Conservation (phyloP, 2,797 vertebrate species). For the Acanthis flammea region DNA sequence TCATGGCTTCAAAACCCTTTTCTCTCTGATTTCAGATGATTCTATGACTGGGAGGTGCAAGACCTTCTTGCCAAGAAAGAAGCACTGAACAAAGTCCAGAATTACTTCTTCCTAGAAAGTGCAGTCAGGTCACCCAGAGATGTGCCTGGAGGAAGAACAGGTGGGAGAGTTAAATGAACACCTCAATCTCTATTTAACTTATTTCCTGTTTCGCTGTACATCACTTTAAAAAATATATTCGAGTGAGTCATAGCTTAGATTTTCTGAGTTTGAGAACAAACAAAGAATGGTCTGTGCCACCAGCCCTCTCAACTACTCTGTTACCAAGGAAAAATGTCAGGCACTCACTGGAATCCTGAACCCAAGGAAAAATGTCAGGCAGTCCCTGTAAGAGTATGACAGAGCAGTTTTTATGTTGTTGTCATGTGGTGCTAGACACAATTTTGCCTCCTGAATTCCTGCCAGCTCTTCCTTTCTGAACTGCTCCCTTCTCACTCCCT, state of each 20-base stretch:
- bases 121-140: neutral
- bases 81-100: neutral
- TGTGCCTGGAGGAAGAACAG: neutral
- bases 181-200: neutral
- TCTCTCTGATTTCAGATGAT: neutral
- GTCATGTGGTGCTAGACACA: neutral
- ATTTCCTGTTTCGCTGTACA: neutral
- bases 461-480: neutral
- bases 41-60: constrained; percentile 43
- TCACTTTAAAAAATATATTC: neutral
- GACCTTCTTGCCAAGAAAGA: constrained; percentile 34
- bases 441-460: neutral
- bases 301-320: neutral
- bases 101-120: neutral
- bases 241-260: neutral
- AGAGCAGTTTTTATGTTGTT: neutral
- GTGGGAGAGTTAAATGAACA: constrained; percentile 1
- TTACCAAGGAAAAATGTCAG: neutral
- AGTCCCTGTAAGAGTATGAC: neutral
- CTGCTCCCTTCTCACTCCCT: neutral
- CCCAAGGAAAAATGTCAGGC: neutral
- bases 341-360: neutral
- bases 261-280: neutral
- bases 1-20: neutral
- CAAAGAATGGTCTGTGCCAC: neutral